phyloP scores from a whole-genome alignment of 2,113 vertebrate species.

The Esox niger region DNA sequence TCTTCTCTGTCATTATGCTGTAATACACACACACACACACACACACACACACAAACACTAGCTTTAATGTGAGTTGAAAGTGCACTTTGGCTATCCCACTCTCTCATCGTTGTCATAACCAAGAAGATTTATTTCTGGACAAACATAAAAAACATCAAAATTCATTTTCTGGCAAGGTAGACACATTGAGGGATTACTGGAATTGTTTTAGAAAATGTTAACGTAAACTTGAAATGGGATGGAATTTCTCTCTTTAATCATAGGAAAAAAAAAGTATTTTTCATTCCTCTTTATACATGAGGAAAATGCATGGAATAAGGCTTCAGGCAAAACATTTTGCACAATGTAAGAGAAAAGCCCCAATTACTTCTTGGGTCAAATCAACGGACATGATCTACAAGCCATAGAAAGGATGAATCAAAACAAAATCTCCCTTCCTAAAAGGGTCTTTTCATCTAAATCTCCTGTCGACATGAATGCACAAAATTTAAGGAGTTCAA shows the following conservation, averaged over 20 bases:
- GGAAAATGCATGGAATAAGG: neutral
- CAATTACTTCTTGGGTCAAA: neutral
- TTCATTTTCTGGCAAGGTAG: neutral
- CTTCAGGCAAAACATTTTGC: neutral
- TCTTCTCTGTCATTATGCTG: neutral
- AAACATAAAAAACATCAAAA: neutral
- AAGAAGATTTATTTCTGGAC: neutral
- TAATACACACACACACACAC: constrained; percentile 6
- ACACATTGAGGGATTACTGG: neutral
- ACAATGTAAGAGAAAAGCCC: neutral
- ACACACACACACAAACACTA: constrained; percentile 9
- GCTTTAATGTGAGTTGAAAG: neutral
- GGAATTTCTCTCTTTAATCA: neutral
- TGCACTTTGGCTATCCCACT: neutral
- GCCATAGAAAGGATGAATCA: neutral
- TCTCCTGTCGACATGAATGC: too few relatives aligned
- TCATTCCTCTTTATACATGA: neutral
- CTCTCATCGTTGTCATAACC: neutral
- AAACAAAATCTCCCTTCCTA: neutral
- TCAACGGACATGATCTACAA: neutral
- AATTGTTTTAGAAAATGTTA: neutral
- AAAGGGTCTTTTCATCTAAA: too few relatives aligned
- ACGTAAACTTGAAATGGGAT: neutral
- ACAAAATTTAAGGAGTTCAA: too few relatives aligned
- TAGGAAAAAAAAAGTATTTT: neutral